Percentiles rank a stretch among this genome's conserved stretches.
These are phyloP conservation scores for Chrysina gloriosa DNA, from an alignment of 2,888 invertebrate genomes.

Conservation along the genomic window DNA sequence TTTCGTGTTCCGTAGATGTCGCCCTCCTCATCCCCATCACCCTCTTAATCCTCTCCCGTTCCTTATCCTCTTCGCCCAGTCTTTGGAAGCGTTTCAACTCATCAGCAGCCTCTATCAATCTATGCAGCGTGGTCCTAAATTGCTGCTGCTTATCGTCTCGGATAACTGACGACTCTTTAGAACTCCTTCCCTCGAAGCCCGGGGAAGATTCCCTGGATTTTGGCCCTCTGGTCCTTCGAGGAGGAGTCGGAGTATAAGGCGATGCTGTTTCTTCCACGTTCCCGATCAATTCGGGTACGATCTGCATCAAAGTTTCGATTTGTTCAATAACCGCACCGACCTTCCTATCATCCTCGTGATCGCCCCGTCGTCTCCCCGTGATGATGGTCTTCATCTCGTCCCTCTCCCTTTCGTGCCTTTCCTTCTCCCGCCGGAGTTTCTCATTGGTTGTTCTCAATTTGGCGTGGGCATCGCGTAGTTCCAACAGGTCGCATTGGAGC, in stretches of 20 bases:
- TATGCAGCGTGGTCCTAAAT: conserved; percentile 68
- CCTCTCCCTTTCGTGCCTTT: conserved; percentile 84
- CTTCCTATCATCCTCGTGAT: conserved; percentile 78
- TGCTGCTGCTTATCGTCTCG: conserved; percentile 61
- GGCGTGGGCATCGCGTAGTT: conserved; percentile 90
- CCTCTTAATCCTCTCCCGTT: conserved; percentile 65
- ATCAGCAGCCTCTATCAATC: conserved; percentile 78
- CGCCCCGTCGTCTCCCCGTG: conserved; percentile 65
- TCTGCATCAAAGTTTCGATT: conserved; percentile 78
- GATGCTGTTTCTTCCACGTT: conserved; percentile 64
- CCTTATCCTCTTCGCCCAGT: conserved; percentile 67
- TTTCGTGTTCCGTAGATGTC: conserved; percentile 76
- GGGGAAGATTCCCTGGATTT: conserved; percentile 80
- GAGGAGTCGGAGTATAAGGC: conserved; percentile 76
- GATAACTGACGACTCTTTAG: conserved; percentile 67
- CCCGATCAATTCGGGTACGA: conserved; percentile 75
- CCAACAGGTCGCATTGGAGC: conserved; percentile 88
- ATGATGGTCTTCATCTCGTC: conserved; percentile 69
- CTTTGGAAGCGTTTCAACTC: conserved; percentile 69
- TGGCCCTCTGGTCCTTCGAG: conserved; percentile 75
- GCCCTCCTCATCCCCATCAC: conserved; percentile 63
- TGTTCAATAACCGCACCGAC: conserved; percentile 80
- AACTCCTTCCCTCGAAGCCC: conserved; percentile 59
- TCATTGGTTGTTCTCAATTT: conserved; percentile 92
- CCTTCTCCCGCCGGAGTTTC: conserved; percentile 87